Percentiles rank a stretch among this genome's conserved stretches.
Conservation (phyloP, 2,888 invertebrate genomes). For the Drosophila kuntzei region DNA sequence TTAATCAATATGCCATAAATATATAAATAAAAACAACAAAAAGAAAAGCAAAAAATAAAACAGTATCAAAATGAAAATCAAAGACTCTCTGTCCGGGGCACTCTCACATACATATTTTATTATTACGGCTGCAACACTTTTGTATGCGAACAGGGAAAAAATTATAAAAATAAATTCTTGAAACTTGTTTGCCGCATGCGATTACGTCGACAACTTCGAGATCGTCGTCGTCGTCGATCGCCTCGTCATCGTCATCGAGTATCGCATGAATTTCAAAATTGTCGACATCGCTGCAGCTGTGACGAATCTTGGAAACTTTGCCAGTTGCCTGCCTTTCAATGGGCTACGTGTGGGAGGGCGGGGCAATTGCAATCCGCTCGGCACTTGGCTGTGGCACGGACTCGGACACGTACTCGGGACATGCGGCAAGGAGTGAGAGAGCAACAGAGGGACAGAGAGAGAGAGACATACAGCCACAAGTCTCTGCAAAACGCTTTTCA, state of each 20-base stretch:
- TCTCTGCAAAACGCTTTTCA: constrained; percentile 67
- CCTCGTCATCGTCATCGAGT: constrained; percentile 69
- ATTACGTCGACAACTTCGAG: constrained; percentile 65
- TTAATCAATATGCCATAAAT: constrained; percentile 82
- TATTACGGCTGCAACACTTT: constrained; percentile 73
- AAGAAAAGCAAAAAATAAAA: constrained; percentile 40
- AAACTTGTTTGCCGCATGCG: constrained; percentile 78
- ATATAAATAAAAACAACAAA: constrained; percentile 46
- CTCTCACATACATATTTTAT: constrained; percentile 51
- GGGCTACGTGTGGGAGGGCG: constrained; percentile 48
- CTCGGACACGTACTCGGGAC: constrained; percentile 5
- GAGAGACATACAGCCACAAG: constrained; percentile 29
- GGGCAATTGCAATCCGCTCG: constrained; percentile 34
- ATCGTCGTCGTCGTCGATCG: constrained; percentile 58
- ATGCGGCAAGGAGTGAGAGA: constrained; percentile 15
- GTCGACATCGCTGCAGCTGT: constrained; percentile 72
- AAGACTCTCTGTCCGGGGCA: constrained; percentile 51
- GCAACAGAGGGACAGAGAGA: constrained; percentile 3
- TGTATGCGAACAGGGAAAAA: constrained; percentile 62
- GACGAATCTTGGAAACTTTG: constrained; percentile 64
- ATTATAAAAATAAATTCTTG: constrained; percentile 75
- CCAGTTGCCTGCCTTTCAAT: constrained; percentile 13
- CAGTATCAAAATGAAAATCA: constrained; percentile 46
- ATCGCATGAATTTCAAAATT: constrained; percentile 76
- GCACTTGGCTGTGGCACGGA: constrained; percentile 23